Base-by-base conservation (phyloP, 2,888 invertebrate genomes). In the Melinaea marsaeus region DNA sequence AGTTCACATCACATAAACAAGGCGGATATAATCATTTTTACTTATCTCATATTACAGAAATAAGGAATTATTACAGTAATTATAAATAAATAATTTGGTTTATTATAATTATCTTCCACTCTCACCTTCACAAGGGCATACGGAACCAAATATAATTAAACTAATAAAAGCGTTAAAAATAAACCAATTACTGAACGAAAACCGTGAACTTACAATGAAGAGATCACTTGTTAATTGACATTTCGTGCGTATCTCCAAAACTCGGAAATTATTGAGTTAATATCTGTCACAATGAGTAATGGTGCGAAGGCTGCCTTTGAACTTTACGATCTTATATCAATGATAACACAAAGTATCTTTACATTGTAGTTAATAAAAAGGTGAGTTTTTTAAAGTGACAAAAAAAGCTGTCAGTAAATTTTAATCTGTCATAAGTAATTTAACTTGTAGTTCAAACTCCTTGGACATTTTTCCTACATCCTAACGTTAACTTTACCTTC, bases 161-260 rank as follows among this genome's bases (percentile, higher is more conserved):
- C 32, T 22, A 51, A 51, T 51, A 13, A 51, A 51, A 51, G 32
- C 32, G 42, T 42, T 9, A 42, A 42, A 42, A 42, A 42, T 42
- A 42, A 42, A 42, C 42, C 42, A 42, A 42, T 42, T 42, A 42
- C 42, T 11, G 2, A 7, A 42, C 42, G 11, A 42, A 51, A 51
- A 51, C 51, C 51, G 51, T 32, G 37, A 37, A 35, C 34, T 37
- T 37, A 35, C 11, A 56, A 61, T 64, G 56, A 64, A 61, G 64
- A 61, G 46, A 58, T 58, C 61, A 51, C 63, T 56, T 51, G 45
- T 55, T 65, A 65, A 70, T 65, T 69, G 66, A 66, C 69, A 65
- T 67, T 69, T 66, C 56, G 55, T 35, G 32, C 46, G 34, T 56
- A 56, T 55, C 35, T 55, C 45, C 62, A 51, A 47, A 51, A 22